Evolutionary conservation across 2,888 invertebrate genomes (phyloP), one percentile per base, ranked within the genome.

Genomic region (Diarsia rubi): DNA sequence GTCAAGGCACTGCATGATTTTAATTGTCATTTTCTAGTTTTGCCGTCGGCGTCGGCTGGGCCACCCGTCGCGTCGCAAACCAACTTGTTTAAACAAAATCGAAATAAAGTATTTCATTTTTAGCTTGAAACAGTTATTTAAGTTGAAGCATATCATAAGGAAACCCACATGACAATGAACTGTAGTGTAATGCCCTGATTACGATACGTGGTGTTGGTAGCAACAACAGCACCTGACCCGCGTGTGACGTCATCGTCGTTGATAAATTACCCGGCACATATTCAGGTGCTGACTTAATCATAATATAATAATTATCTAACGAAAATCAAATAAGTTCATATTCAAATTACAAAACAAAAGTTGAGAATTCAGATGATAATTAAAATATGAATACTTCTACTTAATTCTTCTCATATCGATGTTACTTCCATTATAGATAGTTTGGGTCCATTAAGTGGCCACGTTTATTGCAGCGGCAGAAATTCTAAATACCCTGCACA

Each of bases 81-180:
- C 2, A 27, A n/a, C 16, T 19, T 52, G 45, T 80, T 24, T 14
- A 54, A 64, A 57, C 14, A 70, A 69, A 63, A 73, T 71, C 65
- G 49, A 72, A 75, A 54, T 27, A 14, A 24, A 37, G 57, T 52
- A 67, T 19, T 63, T 57, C 42, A 57, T 67, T 67, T 69, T 45
- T 37, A 63, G 59, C 31, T 74, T 45, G 16, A 69, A 75, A 65
- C 76, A 63, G 74, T 77, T 76, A 57, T 27, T 16, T n/a, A 82
- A 66, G 52, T 42, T n/a, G n/a, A 42, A 24, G 45, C 49, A 45
- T 78, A 69, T 60, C 68, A 49, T 44, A 66, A 85, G 81, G 86
- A 81, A 86, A 81, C 86, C 84, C 81, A 78, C 81, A 83, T 78
- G 60, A 72, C 73, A 73, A 21, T 69, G 69, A 83, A 78, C 78